A percentile compares a stretch with the other conserved stretches of the same genome.
Evolutionary conservation across 2,888 invertebrate genomes (phyloP).

Genomic region (Oligia strigilis): DNA sequence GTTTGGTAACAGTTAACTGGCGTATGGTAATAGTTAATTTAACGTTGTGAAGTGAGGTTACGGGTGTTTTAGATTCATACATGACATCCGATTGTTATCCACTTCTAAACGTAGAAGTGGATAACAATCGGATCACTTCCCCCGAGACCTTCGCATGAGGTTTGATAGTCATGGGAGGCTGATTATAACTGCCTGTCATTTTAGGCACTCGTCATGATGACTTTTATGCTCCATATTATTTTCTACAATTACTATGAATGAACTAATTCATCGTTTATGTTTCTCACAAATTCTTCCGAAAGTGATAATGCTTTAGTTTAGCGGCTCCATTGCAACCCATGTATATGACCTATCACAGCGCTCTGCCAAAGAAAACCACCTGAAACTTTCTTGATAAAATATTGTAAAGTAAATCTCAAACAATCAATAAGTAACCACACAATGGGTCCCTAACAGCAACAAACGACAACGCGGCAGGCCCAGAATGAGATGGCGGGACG

Average conservation of each 20-base stretch:
- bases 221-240: background rate
- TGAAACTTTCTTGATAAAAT: background rate
- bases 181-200: background rate
- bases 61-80: background rate
- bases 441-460: no score
- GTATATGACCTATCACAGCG: background rate
- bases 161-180: background rate
- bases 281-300: background rate
- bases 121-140: no score
- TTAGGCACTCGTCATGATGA: background rate
- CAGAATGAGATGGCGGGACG: no score
- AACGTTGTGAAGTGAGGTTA: conserved; percentile 31
- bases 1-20: conserved; percentile 49
- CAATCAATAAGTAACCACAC: no score
- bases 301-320: background rate
- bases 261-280: background rate
- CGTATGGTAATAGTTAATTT: conserved; percentile 39
- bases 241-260: background rate
- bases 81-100: background rate
- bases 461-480: no score
- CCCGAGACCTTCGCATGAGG: background rate
- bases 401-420: background rate
- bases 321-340: background rate
- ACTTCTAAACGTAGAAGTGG: background rate
- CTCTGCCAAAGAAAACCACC: background rate